A percentile compares a stretch with the other conserved stretches of the same genome.
Evolutionary conservation across 1,140 invertebrate genomes (phyloP).

Genomic region (Aricia agestis): DNA sequence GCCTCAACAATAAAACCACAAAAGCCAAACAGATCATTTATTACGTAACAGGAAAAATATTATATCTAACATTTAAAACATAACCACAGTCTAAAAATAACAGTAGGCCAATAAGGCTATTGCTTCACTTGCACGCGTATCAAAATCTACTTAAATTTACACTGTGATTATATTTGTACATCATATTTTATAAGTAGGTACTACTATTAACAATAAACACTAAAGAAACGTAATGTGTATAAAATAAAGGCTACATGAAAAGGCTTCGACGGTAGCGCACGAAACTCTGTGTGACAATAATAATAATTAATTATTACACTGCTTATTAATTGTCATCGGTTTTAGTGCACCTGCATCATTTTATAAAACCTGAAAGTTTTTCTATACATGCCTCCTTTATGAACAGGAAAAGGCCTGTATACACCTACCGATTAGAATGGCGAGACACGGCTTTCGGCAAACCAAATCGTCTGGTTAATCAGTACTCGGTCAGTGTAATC

Average conservation of each 20-base stretch:
- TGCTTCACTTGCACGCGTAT: background rate
- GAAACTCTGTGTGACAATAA: no score
- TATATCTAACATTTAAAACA: background rate
- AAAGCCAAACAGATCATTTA: background rate
- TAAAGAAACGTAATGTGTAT: background rate
- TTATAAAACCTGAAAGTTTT: no score
- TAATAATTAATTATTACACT: no score
- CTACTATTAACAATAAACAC: background rate
- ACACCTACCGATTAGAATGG: no score
- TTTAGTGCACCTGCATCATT: no score
- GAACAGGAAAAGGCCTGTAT: no score
- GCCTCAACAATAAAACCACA: background rate
- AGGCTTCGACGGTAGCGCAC: no score
- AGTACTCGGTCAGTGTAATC: no score
- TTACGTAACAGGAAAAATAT: background rate
- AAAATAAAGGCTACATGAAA: background rate
- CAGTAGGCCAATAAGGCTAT: background rate
- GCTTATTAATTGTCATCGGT: no score
- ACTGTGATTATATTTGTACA: background rate
- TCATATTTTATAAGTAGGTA: background rate
- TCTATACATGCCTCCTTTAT: no score
- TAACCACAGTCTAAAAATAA: constrained; percentile 6
- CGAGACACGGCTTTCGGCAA: no score
- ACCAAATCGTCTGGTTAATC: no score
- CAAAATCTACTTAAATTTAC: constrained; percentile 5